Conservation (phyloP, 2,797 vertebrate species). For the Helicolenus hilgendorfi region DNA sequence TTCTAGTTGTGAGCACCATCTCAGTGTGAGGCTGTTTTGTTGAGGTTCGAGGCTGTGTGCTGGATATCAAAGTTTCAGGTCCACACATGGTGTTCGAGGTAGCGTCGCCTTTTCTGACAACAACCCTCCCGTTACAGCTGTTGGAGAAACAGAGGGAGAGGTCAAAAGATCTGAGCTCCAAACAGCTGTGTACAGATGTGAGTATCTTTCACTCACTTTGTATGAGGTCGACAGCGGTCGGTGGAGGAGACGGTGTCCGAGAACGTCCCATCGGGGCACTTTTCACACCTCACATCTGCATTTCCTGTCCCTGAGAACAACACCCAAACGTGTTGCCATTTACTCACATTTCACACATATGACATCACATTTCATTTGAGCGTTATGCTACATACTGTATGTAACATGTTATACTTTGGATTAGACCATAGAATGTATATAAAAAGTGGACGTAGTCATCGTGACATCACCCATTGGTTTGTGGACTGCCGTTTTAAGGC, state of each 20-base stretch:
- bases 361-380: background rate
- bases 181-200: background rate
- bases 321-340: background rate
- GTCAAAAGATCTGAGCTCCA: slow-evolving; percentile 17
- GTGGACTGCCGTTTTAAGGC: too few relatives aligned
- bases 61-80: rapidly evolving
- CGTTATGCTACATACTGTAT: background rate
- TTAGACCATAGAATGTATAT: background rate
- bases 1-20: background rate
- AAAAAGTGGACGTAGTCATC: too few relatives aligned
- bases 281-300: slow-evolving; percentile 69
- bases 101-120: slow-evolving; percentile 49
- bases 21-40: rapidly evolving
- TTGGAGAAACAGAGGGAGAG: slow-evolving; percentile 14
- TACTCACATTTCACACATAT: background rate
- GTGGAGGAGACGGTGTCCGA: slow-evolving; percentile 64
- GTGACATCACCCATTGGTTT: too few relatives aligned
- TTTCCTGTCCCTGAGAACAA: slow-evolving; percentile 69
- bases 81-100: slow-evolving; percentile 73
- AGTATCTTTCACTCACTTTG: slow-evolving; percentile 68
- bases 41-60: background rate
- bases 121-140: slow-evolving; percentile 74
- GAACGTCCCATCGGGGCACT: slow-evolving; percentile 73
- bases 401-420: background rate
- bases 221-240: slow-evolving; percentile 73